Percentiles rank a stretch among this genome's conserved stretches.
Evolutionary conservation across 2,888 invertebrate species (phyloP).

Genomic region (Habrosyne pyritoides): DNA sequence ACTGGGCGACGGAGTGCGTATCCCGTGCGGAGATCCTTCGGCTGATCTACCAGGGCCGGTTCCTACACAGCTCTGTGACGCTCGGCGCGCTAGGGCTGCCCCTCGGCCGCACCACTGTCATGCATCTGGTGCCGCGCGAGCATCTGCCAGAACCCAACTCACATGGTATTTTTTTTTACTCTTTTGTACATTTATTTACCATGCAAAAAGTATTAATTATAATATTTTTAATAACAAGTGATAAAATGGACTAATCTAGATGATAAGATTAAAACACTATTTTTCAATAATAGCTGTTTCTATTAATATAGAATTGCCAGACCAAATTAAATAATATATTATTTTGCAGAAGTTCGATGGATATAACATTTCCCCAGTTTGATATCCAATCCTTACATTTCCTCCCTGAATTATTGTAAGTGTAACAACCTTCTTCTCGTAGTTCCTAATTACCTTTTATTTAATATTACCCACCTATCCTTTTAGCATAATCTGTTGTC

Average conservation of each 20-base stretch:
- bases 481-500: background rate
- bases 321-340: slow-evolving; percentile 21
- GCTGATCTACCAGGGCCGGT: slow-evolving; percentile 99
- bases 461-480: background rate
- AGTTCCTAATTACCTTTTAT: background rate
- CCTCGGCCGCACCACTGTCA: slow-evolving; percentile 98
- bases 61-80: slow-evolving; percentile 99
- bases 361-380: slow-evolving; percentile 50
- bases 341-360: slow-evolving; percentile 78
- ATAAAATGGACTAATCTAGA: too few relatives aligned
- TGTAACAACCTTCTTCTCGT: slow-evolving; percentile 12
- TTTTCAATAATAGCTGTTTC: too few relatives aligned
- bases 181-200: too few relatives aligned
- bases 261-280: too few relatives aligned
- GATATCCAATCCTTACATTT: slow-evolving; percentile 46
- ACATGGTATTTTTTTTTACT: slow-evolving; percentile 86
- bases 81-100: slow-evolving; percentile 98
- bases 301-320: too few relatives aligned
- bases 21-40: slow-evolving; percentile 98
- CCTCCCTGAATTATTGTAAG: slow-evolving; percentile 48
- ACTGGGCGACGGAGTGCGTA: slow-evolving; percentile 98
- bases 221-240: too few relatives aligned
- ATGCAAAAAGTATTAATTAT: too few relatives aligned
- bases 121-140: slow-evolving; percentile 99
- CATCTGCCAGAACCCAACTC: slow-evolving; percentile 99